Conservation (phyloP, 2,888 invertebrate genomes). For the Mellilla xanthometata region DNA sequence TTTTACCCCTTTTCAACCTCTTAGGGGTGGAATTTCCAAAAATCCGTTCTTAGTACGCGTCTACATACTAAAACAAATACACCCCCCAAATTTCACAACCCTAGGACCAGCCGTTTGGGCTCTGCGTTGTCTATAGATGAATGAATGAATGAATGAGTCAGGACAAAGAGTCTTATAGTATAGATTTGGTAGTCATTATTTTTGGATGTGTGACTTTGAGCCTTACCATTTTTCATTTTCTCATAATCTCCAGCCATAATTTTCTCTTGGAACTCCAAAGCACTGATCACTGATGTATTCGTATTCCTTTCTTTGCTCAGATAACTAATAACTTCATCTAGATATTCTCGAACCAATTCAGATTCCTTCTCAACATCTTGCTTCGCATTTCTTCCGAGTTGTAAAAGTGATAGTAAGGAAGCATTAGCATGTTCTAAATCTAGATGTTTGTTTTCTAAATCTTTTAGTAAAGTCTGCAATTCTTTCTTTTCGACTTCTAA, state of each 20-base stretch:
- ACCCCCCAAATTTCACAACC: too few relatives aligned
- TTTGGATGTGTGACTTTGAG: too few relatives aligned
- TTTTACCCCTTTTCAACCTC: too few relatives aligned
- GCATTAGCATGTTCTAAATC: slow-evolving; percentile 39
- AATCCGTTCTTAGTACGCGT: too few relatives aligned
- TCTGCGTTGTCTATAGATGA: too few relatives aligned
- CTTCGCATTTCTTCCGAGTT: slow-evolving; percentile 31
- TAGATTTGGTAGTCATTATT: too few relatives aligned
- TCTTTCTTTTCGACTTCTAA: slow-evolving; percentile 41
- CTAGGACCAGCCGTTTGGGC: too few relatives aligned
- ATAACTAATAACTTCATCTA: slow-evolving; percentile 32
- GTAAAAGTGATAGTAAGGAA: slow-evolving; percentile 29
- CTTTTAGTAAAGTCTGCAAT: slow-evolving; percentile 28
- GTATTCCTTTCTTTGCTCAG: slow-evolving; percentile 28
- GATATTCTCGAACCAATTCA: slow-evolving; percentile 22
- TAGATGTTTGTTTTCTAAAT: slow-evolving; percentile 33
- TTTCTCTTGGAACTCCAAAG: slow-evolving; percentile 35
- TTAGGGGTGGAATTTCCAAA: too few relatives aligned
- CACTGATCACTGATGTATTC: slow-evolving; percentile 25
- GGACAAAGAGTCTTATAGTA: too few relatives aligned
- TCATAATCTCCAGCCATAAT: slow-evolving; percentile 29
- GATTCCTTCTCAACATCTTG: slow-evolving; percentile 31
- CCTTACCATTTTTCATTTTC: slow-evolving; percentile 45
- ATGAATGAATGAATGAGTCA: too few relatives aligned
- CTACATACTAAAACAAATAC: too few relatives aligned